phyloP scores from a whole-genome alignment of 2,113 vertebrate genomes.

The Conger conger region DNA sequence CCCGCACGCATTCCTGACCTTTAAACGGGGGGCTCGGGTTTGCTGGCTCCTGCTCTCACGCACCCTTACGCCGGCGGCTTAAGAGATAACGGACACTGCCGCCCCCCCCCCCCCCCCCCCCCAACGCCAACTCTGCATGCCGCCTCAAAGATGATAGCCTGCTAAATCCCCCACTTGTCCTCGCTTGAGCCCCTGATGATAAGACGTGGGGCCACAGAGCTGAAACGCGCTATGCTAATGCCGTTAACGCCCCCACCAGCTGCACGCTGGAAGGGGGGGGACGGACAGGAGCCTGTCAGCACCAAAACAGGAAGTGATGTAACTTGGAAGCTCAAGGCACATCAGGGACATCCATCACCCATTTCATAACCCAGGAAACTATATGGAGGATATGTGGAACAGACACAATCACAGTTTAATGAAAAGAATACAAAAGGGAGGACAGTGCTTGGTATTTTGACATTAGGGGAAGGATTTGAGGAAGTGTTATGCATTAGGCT shows the following conservation, averaged over 20 bases:
- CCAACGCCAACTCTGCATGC: too few relatives aligned
- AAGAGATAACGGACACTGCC: not conserved
- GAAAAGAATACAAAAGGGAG: not conserved
- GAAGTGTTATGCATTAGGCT: not conserved
- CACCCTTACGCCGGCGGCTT: not conserved
- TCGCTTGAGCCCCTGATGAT: not conserved
- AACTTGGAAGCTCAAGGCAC: not conserved
- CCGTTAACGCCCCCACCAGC: not conserved
- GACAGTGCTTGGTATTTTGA: not conserved
- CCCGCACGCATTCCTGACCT: slow-evolving; percentile 28
- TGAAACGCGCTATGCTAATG: not conserved
- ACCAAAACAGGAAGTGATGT: not conserved
- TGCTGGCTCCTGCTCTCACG: not conserved
- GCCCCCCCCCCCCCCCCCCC: not conserved
- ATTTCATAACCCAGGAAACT: not conserved
- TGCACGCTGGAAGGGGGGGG: not conserved
- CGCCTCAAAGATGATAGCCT: not conserved
- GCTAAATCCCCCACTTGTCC: not conserved
- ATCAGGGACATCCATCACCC: not conserved
- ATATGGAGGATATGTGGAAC: not conserved
- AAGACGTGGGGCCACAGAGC: not conserved
- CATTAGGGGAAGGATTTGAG: not conserved
- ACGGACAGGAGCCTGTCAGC: too few relatives aligned
- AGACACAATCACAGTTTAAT: not conserved
- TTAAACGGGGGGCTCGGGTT: slow-evolving; percentile 15